Percentiles rank a stretch among this genome's conserved stretches.
Conservation (phyloP, 92 coral and sea anemone species). For the Bergia sp. region DNA sequence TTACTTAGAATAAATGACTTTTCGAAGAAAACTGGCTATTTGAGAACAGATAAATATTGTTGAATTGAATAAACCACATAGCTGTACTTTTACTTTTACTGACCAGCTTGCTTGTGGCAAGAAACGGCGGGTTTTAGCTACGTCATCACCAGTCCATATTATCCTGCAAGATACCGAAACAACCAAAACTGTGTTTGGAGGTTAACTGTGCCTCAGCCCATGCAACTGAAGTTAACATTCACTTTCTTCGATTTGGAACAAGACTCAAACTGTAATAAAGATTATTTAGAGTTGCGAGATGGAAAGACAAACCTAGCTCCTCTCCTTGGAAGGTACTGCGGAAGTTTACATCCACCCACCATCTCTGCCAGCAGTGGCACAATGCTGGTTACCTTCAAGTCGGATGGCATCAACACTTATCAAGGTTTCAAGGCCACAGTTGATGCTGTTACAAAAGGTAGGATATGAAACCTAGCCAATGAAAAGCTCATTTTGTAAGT, state of each 20-base stretch:
- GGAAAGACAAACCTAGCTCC: neutral
- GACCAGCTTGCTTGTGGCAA: neutral
- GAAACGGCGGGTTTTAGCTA: neutral
- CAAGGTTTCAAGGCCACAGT: neutral
- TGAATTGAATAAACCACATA: no score
- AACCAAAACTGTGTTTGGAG: neutral
- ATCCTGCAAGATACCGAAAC: neutral
- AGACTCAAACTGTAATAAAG: neutral
- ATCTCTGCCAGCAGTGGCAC: neutral
- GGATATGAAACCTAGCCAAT: neutral
- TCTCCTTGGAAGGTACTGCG: neutral
- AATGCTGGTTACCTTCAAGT: neutral
- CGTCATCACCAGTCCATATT: neutral
- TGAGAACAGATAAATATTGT: no score
- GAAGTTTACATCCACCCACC: neutral
- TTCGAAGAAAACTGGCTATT: no score
- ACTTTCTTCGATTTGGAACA: neutral
- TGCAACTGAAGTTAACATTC: neutral
- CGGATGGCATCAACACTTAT: neutral
- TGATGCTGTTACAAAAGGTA: neutral
- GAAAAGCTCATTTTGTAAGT: no score
- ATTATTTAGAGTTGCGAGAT: conserved; percentile 23
- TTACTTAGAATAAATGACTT: no score
- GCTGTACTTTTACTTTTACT: no score
- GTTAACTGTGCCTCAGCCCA: neutral